phyloP scores from a whole-genome alignment of 2,888 invertebrate genomes.

The Linnaemya tessellans region DNA sequence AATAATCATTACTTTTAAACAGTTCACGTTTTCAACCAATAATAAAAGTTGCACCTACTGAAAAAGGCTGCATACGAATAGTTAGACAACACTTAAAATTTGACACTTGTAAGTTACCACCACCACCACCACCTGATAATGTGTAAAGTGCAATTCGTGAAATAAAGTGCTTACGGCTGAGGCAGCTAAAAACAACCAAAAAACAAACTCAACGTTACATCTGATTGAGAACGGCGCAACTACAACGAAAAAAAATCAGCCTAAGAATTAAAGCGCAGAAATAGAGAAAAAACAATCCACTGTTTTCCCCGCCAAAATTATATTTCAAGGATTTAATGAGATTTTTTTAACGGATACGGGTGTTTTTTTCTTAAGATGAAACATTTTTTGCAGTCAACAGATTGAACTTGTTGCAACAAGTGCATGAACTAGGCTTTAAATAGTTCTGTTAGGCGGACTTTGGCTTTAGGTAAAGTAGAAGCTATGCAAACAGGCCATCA shows the following conservation, averaged over 20 bases:
- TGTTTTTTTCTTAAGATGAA: constrained; percentile 48
- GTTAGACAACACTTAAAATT: constrained; percentile 57
- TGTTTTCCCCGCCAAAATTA: constrained; percentile 40
- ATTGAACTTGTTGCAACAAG: constrained; percentile 62
- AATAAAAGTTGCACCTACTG: constrained; percentile 68
- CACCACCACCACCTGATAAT: constrained; percentile 67
- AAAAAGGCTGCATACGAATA: constrained; percentile 37
- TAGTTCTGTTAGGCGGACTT: background rate
- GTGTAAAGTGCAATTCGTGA: constrained; percentile 69
- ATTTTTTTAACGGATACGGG: constrained; percentile 62
- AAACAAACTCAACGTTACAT: constrained; percentile 62
- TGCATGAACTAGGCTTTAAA: constrained; percentile 46
- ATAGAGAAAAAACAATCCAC: background rate
- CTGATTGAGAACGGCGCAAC: constrained; percentile 55
- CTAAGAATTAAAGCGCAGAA: constrained; percentile 13
- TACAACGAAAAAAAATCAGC: background rate
- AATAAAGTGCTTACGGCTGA: constrained; percentile 66
- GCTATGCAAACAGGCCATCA: background rate
- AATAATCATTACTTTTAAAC: constrained; percentile 68
- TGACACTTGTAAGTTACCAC: constrained; percentile 65
- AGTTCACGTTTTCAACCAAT: constrained; percentile 67
- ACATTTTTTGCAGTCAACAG: constrained; percentile 23
- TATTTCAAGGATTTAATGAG: constrained; percentile 65
- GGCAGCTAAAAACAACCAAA: constrained; percentile 23
- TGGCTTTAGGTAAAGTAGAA: constrained; percentile 38